Evolutionary conservation across 2,113 vertebrate species (phyloP), one percentile per base, ranked within the genome.

Genomic region (Mormyrus lacerda): DNA sequence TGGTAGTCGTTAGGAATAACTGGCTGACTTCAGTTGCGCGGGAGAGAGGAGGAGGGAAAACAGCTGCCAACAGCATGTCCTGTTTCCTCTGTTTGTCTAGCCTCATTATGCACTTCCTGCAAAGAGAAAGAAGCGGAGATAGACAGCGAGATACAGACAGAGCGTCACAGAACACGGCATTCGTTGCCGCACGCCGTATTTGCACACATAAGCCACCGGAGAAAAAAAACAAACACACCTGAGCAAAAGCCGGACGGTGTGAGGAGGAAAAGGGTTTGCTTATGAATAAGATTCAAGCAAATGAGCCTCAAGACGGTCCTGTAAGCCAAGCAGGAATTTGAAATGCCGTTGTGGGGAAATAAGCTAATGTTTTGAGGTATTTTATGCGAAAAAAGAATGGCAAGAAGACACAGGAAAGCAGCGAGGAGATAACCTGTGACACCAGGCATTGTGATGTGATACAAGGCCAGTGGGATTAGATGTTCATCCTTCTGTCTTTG

Each of bases 21-120:
- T 27, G 31, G 31, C 50, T 87, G 86, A 87, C 73, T 51, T 85
- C 42, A 84, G 42, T 47, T 85, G 92, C 91, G 91, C 93, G 90
- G 91, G 89, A 93, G 90, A 93, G 24, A 89, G 91, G 89, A 92
- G 93, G 92, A 94, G 92, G 93, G 93, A 94, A 90, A 93, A 92
- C 94, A 93, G 90, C 73, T 92, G 93, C 92, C 94, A 92, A 92
- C 92, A 91, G 90, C 89, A 93, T 87, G 92, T 96, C 95, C 94
- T 95, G 95, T 94, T 96, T 96, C 96, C 96, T 94, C 94, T 95
- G 95, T 96, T 96, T 96, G 96, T 96, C 93, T 93, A 69, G 91
- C 90, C 89, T 94, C 92, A 93, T 95, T 94, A 94, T 95, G 93
- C 45, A 91, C 94, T 96, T 96, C 95, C 95, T 95, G 94, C 39